Evolutionary conservation across 2,888 invertebrate genomes (phyloP), one percentile per base, ranked within the genome.

Genomic region (Smittia sp.): DNA sequence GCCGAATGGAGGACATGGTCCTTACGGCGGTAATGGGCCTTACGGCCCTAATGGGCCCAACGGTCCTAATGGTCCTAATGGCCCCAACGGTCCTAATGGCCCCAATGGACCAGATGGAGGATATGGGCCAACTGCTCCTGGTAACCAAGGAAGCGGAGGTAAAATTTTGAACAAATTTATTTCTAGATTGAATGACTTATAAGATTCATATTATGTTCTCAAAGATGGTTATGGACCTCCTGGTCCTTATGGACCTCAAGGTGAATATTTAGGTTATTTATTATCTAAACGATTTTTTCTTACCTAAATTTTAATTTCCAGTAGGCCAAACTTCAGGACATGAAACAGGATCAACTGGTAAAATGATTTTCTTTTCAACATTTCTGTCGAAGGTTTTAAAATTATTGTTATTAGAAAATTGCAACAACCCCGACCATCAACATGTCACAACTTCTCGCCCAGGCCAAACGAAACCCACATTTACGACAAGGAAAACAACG

Each of bases 231-330:
- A 38, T 38, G 38, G 38, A 38, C 38, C 38, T 38, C 11, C 38
- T 11, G 38, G 38, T 76, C 81, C 20, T 69, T 78, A 79, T 38
- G 76, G 76, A 62, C 80, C 76, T 46, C 83, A 84, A 1, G 81
- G 74, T 1, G 74, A 11, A 7, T 46, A 18, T 15, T 32, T 15
- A 22, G 32, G 32, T 32, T 32, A 6, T 3, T 32, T 32, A 32
- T 32, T 32, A 32, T 6, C 9, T 32, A 32, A 32, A 32, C 9
- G 9, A 32, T 32, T 32, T 6, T n/a, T n/a, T n/a, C n/a, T n/a
- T n/a, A n/a, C n/a, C n/a, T n/a, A n/a, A n/a, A n/a, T n/a, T n/a
- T n/a, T n/a, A n/a, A n/a, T n/a, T n/a, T n/a, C n/a, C n/a, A n/a
- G n/a, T n/a, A n/a, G n/a, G n/a, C n/a, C n/a, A n/a, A n/a, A n/a